Evolutionary conservation across 2,888 invertebrate species (phyloP).

Genomic region (Dolomedes plantarius): DNA sequence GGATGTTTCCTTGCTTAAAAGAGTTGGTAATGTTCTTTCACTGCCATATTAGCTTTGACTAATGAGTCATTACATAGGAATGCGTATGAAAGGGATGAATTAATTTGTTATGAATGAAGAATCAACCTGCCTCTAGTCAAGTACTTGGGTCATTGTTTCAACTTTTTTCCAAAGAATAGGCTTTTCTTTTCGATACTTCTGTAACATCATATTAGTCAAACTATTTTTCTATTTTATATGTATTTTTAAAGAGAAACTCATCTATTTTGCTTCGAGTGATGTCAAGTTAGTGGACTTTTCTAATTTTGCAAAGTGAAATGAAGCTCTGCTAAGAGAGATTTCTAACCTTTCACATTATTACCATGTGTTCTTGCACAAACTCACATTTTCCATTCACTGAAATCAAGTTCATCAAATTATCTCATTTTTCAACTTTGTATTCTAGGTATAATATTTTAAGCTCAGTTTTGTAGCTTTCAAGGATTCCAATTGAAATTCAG

Average conservation of each 20-base stretch:
- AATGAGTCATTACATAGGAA: conserved; percentile 37
- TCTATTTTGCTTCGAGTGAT: neutral
- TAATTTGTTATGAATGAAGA: neutral
- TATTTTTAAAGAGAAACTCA: neutral
- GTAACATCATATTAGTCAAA: neutral
- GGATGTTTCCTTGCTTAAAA: conserved; percentile 50
- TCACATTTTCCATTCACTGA: no score
- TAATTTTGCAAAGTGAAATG: no score
- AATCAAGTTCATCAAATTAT: no score
- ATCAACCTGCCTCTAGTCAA: conserved; percentile 56
- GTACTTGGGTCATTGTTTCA: conserved; percentile 42
- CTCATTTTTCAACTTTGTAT: no score
- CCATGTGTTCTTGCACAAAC: no score
- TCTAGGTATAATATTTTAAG: no score
- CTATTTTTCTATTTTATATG: neutral
- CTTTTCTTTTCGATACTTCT: neutral
- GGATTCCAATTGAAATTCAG: no score
- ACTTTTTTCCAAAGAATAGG: neutral
- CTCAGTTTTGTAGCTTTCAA: no score
- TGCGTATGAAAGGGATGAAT: neutral
- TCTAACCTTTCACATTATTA: no score
- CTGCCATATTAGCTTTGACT: conserved; percentile 63
- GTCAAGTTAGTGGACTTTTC: no score
- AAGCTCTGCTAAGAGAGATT: no score
- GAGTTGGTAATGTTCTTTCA: conserved; percentile 44